phyloP scores from a whole-genome alignment of 2,113 vertebrate species.

The Epinephelus cyanopodus region DNA sequence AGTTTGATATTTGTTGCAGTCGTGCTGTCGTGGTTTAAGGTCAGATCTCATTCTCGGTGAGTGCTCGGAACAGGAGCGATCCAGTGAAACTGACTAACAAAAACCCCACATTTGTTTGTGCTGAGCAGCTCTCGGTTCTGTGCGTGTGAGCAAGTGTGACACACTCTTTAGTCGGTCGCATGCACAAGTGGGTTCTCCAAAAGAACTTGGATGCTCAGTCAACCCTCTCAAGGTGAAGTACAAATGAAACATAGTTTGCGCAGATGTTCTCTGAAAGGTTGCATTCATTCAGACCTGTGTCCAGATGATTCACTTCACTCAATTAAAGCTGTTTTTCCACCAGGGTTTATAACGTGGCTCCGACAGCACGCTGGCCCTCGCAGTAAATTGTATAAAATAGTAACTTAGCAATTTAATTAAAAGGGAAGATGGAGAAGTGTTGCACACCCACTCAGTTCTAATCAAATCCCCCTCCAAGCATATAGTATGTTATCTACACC shows the following conservation, averaged over 20 bases:
- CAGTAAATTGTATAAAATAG: slow-evolving; percentile 55
- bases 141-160: not conserved
- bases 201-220: slow-evolving; percentile 19
- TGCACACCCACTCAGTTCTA: slow-evolving; percentile 58
- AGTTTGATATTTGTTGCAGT: slow-evolving; percentile 33
- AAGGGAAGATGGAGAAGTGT: slow-evolving; percentile 59
- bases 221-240: slow-evolving; percentile 44
- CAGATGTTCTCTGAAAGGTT: slow-evolving; percentile 45
- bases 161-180: not conserved
- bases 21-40: slow-evolving; percentile 28
- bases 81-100: not conserved
- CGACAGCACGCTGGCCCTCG: slow-evolving; percentile 28
- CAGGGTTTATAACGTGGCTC: slow-evolving; percentile 14
- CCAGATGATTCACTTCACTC: slow-evolving; percentile 58
- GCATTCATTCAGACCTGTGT: slow-evolving; percentile 28
- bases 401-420: slow-evolving; percentile 69
- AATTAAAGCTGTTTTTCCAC: slow-evolving; percentile 53
- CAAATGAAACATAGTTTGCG: slow-evolving; percentile 19
- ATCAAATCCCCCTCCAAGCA: slow-evolving; percentile 61
- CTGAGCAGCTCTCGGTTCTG: not conserved
- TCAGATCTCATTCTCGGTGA: slow-evolving; percentile 13
- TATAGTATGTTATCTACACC: slow-evolving; percentile 65
- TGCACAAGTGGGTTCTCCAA: not conserved
- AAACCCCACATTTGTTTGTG: not conserved
- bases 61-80: slow-evolving; percentile 1